Percentiles rank a stretch among this genome's conserved stretches.
Evolutionary conservation across 2,113 vertebrate genomes (phyloP).

Genomic region (Eurystomus gularis): DNA sequence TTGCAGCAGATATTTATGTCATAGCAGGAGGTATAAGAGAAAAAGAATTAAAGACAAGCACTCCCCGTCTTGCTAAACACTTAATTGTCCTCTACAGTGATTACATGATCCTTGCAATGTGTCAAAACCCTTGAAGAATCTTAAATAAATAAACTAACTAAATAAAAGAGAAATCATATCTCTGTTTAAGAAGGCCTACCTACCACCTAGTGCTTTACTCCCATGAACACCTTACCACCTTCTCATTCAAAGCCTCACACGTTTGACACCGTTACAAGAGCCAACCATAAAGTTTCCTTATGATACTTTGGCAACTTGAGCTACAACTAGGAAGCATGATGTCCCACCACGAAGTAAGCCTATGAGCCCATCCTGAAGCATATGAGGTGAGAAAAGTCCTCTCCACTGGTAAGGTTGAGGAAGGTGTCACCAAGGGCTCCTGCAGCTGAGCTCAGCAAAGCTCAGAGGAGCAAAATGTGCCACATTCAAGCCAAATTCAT

Average conservation of each 20-base stretch:
- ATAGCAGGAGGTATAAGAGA: neutral
- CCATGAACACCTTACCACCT: neutral
- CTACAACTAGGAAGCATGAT: rapidly evolving
- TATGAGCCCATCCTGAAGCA: neutral
- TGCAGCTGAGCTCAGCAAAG: neutral
- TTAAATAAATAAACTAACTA: neutral
- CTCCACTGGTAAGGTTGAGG: neutral
- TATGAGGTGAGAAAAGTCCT: neutral
- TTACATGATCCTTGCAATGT: neutral
- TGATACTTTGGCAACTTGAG: neutral
- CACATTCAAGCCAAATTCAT: neutral
- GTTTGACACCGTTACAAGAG: neutral
- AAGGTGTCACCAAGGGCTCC: neutral
- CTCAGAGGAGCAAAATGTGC: neutral
- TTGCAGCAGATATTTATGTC: neutral
- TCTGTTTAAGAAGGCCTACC: neutral
- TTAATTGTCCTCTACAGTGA: neutral
- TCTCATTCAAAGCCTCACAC: neutral
- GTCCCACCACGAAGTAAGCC: neutral
- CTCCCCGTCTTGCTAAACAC: neutral
- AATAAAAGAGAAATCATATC: neutral
- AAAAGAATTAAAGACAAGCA: neutral
- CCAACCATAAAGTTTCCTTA: neutral
- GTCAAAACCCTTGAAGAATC: neutral
- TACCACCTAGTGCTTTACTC: neutral